Evolutionary conservation across 2,888 invertebrate genomes (phyloP), one percentile per base, ranked within the genome.

Genomic region (Rhorus exstirpatorius): DNA sequence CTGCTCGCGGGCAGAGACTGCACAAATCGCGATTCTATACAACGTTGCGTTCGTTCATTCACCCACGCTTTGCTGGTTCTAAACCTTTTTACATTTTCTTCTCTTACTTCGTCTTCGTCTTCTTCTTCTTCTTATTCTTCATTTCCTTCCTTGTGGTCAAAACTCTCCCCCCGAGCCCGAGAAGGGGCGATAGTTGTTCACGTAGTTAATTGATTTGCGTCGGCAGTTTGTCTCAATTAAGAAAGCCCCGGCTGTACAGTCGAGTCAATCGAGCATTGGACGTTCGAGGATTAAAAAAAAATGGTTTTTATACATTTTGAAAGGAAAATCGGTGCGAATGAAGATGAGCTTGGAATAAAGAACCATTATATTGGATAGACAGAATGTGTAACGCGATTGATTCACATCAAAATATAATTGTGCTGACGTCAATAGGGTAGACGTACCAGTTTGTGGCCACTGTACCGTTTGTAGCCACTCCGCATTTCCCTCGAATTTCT

Each of bases 221-320:
- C 51, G 53, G 60, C 65, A 67, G 41, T 81, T 81, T 76, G 81
- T 81, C 81, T 65, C 81, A 81, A 81, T 81, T 71, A 71, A 72
- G 55, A 24, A 26, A 58, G 17, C 44, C 60, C 19, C 17, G 51
- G 41, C 46, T 4, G 38, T 58, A 44, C 68, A 53, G 51, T 38
- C 68, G 3, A n/a, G 7, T 10, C 21, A 53, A 41, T 53, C 60
- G 14, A 19, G 3, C 38, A 60, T 14, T 19, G 7, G 10, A n/a
- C 8, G 46, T 21, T 46, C 14, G 4, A 17, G 17, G 35, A 1
- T 17, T 2, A 31, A 31, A 31, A 31, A 31, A 31, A 31, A 31
- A 55, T 26, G 31, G 6, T 31, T 31, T 31, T 31, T 6, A 31
- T 14, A 1, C 19, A 8, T 12, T 17, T 49, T 24, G 3, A 0